Evolutionary conservation across 2,888 invertebrate genomes (phyloP).

Genomic region (Lissonota sp.): DNA sequence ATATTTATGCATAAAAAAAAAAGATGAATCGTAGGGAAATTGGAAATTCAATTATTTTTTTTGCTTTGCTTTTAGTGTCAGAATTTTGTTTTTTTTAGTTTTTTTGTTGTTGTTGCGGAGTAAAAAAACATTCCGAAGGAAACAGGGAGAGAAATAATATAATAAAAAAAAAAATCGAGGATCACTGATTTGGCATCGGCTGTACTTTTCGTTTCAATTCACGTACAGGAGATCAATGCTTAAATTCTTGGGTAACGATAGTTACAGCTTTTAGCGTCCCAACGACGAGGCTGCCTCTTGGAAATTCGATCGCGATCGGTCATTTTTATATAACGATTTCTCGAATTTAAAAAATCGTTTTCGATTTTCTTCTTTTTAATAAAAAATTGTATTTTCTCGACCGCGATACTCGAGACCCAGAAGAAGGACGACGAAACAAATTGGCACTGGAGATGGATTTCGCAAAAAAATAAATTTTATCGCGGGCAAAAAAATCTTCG

Average conservation of each 20-base stretch:
- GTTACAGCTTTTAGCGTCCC: slow-evolving; percentile 68
- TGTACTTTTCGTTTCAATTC: slow-evolving; percentile 76
- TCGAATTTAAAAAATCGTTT: background rate
- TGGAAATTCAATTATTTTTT: too few relatives aligned
- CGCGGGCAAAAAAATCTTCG: background rate
- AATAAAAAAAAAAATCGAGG: slow-evolving; percentile 63
- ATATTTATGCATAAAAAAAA: slow-evolving; percentile 19
- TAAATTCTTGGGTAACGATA: slow-evolving; percentile 77
- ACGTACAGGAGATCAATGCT: slow-evolving; percentile 82
- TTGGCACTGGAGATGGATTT: background rate
- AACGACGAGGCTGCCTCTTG: slow-evolving; percentile 25
- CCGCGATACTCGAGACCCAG: slow-evolving; percentile 38
- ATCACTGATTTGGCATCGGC: slow-evolving; percentile 81
- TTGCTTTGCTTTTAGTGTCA: too few relatives aligned
- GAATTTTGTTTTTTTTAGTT: slow-evolving; percentile 77
- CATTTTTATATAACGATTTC: background rate
- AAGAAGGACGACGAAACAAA: slow-evolving; percentile 18
- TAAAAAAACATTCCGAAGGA: slow-evolving; percentile 27
- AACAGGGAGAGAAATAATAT: slow-evolving; percentile 60
- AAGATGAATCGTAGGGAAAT: background rate
- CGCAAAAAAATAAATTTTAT: slow-evolving; percentile 22
- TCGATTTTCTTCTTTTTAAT: background rate
- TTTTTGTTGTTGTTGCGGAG: too few relatives aligned
- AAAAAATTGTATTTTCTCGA: background rate
- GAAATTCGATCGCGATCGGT: slow-evolving; percentile 26